Conservation (phyloP, 2,888 invertebrate species). For the Cheilosia urbana region DNA sequence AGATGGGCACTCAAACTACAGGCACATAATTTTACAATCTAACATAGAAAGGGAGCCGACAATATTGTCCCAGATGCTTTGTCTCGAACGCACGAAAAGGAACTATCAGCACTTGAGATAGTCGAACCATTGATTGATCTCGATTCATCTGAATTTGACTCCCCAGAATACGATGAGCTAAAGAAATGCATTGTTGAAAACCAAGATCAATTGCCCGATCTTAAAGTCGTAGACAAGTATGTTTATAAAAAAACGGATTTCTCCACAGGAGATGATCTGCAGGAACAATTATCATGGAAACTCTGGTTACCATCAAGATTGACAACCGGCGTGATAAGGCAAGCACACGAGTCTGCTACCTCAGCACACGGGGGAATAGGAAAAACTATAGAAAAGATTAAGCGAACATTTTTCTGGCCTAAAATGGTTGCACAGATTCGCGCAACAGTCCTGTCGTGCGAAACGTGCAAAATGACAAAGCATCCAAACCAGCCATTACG, state of each 20-base stretch:
- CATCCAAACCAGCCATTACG: conserved; percentile 30
- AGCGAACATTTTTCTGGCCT: neutral
- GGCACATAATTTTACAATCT: too few species aligned
- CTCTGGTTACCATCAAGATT: conserved; percentile 58
- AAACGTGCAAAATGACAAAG: conserved; percentile 38
- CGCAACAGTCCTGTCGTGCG: neutral
- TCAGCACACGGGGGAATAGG: conserved; percentile 6
- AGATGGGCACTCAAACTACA: too few species aligned
- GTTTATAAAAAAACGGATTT: conserved; percentile 26
- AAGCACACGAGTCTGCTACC: too few species aligned
- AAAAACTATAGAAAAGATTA: neutral
- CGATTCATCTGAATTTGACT: too few species aligned
- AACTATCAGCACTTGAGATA: neutral
- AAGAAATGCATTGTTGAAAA: too few species aligned
- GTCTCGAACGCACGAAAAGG: conserved; percentile 64
- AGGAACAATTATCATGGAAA: conserved; percentile 63
- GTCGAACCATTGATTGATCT: too few species aligned
- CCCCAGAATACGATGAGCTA: too few species aligned
- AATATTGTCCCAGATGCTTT: conserved; percentile 78
- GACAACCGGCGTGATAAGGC: neutral
- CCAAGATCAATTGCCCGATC: conserved; percentile 28
- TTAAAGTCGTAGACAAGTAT: conserved; percentile 55
- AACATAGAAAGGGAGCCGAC: too few species aligned
- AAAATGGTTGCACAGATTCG: neutral
- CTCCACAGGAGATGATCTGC: conserved; percentile 25